Evolutionary conservation across 2,797 vertebrate genomes (phyloP).

Genomic region (Tragopan temminckii): DNA sequence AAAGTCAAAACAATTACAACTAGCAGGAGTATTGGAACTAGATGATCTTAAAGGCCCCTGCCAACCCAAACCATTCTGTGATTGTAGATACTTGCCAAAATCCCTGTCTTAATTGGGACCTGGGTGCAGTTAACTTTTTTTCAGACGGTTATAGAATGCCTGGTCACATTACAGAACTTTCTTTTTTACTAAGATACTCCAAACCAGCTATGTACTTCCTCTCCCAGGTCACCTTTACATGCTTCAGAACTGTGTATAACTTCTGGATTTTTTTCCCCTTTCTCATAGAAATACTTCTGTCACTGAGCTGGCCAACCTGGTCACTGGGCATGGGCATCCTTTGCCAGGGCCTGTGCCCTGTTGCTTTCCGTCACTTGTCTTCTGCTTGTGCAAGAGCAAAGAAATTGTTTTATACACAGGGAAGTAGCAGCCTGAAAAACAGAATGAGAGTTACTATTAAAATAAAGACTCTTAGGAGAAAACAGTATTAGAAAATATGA

Average conservation of each 20-base stretch:
- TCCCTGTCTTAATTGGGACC: not conserved
- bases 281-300: not conserved
- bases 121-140: not conserved
- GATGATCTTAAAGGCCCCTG: no score
- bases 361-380: not conserved
- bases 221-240: not conserved
- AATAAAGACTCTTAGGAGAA: not conserved
- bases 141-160: not conserved
- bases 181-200: not conserved
- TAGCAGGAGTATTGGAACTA: no score
- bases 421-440: not conserved
- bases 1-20: constrained; percentile 27
- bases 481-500: not conserved
- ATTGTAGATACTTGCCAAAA: not conserved
- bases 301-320: not conserved
- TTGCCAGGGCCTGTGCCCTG: not conserved
- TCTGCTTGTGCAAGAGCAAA: not conserved
- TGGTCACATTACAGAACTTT: not conserved
- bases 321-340: not conserved
- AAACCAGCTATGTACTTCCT: not conserved
- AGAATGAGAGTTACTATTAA: not conserved
- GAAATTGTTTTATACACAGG: not conserved
- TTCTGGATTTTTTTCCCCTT: not conserved
- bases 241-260: not conserved
- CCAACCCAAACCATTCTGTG: no score